Percentiles rank a stretch among this genome's conserved stretches.
phyloP scores from a whole-genome alignment of 2,888 invertebrate genomes.

The Chironomus riparius region DNA sequence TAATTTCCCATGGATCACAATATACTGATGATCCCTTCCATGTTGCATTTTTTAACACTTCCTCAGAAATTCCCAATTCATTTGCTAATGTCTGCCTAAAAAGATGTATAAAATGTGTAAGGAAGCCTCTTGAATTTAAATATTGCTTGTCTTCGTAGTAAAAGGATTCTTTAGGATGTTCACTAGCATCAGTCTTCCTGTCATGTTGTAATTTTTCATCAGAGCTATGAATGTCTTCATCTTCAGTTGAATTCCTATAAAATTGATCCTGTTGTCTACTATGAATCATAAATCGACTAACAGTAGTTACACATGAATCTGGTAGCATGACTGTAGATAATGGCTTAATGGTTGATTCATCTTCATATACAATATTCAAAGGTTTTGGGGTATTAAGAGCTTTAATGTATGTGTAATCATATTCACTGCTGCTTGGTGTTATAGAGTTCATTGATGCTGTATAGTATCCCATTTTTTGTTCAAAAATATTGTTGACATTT shows the following conservation, averaged over 20 bases:
- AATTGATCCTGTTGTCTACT: conserved; percentile 25
- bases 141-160: conserved; percentile 39
- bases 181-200: conserved; percentile 28
- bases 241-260: conserved; percentile 31
- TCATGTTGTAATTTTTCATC: conserved; percentile 30
- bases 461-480: neutral
- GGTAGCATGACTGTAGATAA: conserved; percentile 33
- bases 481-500: neutral
- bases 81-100: conserved; percentile 53
- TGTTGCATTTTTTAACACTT: conserved; percentile 47
- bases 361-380: conserved; percentile 34
- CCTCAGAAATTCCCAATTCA: conserved; percentile 49
- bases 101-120: conserved; percentile 57
- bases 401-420: conserved; percentile 53
- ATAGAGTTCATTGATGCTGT: neutral
- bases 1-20: conserved; percentile 56
- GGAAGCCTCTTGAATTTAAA: conserved; percentile 57
- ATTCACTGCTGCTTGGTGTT: conserved; percentile 31
- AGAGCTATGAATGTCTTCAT: conserved; percentile 27
- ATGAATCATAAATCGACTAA: conserved; percentile 29
- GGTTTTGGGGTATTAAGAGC: conserved; percentile 51
- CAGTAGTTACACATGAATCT: conserved; percentile 35
- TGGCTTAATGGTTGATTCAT: conserved; percentile 21
- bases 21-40: conserved; percentile 60
- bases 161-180: conserved; percentile 21